A percentile compares a stretch with the other conserved stretches of the same genome.
Conservation (phyloP, 2,888 invertebrate genomes). For the Diloba caeruleocephala region DNA sequence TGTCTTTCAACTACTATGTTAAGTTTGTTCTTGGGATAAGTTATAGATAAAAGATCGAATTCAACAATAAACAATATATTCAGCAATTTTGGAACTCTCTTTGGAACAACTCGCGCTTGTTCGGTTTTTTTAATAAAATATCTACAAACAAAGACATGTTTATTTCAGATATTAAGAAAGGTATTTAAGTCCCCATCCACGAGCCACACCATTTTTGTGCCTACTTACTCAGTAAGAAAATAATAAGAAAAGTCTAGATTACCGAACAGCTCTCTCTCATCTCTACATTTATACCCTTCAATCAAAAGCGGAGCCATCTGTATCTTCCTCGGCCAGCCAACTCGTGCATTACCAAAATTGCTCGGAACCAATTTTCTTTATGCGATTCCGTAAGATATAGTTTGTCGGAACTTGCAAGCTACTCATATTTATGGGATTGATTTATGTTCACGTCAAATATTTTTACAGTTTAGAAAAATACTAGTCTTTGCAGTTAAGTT, state of each 20-base stretch:
- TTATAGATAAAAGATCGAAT: too few relatives aligned
- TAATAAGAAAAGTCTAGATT: conserved; percentile 38
- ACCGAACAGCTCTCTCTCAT: conserved; percentile 31
- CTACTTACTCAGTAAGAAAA: conserved; percentile 4
- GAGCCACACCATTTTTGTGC: too few relatives aligned
- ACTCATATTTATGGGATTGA: conserved; percentile 67
- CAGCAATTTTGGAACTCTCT: too few relatives aligned
- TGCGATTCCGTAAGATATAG: conserved; percentile 74
- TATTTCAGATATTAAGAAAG: too few relatives aligned
- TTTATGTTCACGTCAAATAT: conserved; percentile 34
- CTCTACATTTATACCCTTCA: conserved; percentile 66
- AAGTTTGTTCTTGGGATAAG: too few relatives aligned
- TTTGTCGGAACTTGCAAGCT: conserved; percentile 66
- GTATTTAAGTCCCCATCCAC: too few relatives aligned
- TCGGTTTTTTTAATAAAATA: too few relatives aligned
- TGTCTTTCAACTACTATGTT: too few relatives aligned
- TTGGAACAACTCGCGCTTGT: too few relatives aligned
- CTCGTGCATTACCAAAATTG: conserved; percentile 85
- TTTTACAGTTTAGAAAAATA: conserved; percentile 33
- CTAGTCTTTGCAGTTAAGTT: neutral
- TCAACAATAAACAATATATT: too few relatives aligned
- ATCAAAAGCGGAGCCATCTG: conserved; percentile 73
- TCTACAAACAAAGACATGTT: too few relatives aligned
- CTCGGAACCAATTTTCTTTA: conserved; percentile 83
- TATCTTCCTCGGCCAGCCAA: conserved; percentile 75